Evolutionary conservation across 2,797 vertebrate genomes (phyloP), one percentile per base, ranked within the genome.

Genomic region (Chrosomus eos): DNA sequence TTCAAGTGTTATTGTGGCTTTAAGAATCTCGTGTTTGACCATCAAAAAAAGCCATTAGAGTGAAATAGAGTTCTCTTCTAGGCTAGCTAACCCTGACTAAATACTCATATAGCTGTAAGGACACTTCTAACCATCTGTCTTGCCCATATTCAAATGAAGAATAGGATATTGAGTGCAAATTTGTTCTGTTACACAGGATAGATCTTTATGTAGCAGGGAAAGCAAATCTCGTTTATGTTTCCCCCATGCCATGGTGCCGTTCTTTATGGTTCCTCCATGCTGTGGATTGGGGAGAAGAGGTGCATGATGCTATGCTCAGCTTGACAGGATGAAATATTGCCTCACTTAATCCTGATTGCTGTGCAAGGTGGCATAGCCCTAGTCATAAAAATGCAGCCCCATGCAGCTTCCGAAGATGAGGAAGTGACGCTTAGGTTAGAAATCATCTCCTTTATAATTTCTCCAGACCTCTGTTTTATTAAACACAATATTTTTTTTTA

Each of bases 371-470:
- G 92, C 88, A 90, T 87, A 73, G 88, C 81, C 82, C 91, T 90
- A 91, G 93, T 94, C 93, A 94, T 94, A 94, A 94, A 95, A 94
- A 93, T 91, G 90, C 92, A 94, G 89, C 92, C 91, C 89, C 88
- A 88, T 86, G 90, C 91, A 91, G 89, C 90, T 89, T 84, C 81
- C 51, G 86, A 84, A 28, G 28, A 76, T 23, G 18, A 14, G 26
- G 38, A 78, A 43, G 3, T 33, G 14, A 64, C n/a, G 33, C 53
- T 90, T 90, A 84, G 86, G 86, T 72, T 51, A 53, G 31, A 38
- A 75, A n/a, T 45, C 11, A 36, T 62, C 21, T 43, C 11, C 23
- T 81, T 70, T 10, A 64, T 64, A 10, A 38, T 70, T 71, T 55
- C 13, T 7, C 1, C 10, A 70, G 16, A 40, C 33, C 16, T 14